A percentile compares a stretch with the other conserved stretches of the same genome.
phyloP scores from a whole-genome alignment of 1,140 invertebrate genomes.

The Alviniconcha marisindica region DNA sequence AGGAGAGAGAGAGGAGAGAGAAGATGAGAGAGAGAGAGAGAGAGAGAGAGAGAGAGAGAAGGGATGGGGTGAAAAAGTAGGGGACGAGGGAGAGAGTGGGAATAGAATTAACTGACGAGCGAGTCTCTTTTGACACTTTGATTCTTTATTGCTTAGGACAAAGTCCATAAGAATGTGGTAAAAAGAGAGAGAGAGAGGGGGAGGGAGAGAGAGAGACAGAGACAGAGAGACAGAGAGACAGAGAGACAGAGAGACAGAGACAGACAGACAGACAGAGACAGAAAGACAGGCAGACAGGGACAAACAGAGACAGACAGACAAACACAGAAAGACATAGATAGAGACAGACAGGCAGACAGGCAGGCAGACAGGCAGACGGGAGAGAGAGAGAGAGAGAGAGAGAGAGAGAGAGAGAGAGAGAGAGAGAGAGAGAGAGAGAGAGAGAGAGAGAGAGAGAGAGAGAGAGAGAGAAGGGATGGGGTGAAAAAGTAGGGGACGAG shows the following conservation, averaged over 20 bases:
- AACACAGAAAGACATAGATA: conserved; percentile 16
- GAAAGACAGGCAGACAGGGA: not conserved
- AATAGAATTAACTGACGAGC: not conserved
- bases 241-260: not conserved
- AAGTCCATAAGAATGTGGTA: not conserved
- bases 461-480: not conserved
- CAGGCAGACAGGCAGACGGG: not conserved
- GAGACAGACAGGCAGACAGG: not conserved
- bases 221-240: not conserved
- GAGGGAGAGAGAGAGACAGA: not conserved
- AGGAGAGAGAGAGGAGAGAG: not conserved
- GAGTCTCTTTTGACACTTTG: not conserved
- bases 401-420: not conserved
- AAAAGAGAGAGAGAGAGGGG: not conserved
- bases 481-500: not conserved
- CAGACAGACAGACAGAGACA: not conserved
- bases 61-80: not conserved
- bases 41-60: not conserved
- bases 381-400: not conserved
- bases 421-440: not conserved
- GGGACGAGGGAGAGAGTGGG: not conserved
- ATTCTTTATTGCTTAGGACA: not conserved
- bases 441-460: not conserved
- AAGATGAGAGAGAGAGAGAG: not conserved
- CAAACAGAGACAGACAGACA: not conserved